phyloP scores from a whole-genome alignment of 2,888 invertebrate genomes.

The Habroteleia sp. region DNA sequence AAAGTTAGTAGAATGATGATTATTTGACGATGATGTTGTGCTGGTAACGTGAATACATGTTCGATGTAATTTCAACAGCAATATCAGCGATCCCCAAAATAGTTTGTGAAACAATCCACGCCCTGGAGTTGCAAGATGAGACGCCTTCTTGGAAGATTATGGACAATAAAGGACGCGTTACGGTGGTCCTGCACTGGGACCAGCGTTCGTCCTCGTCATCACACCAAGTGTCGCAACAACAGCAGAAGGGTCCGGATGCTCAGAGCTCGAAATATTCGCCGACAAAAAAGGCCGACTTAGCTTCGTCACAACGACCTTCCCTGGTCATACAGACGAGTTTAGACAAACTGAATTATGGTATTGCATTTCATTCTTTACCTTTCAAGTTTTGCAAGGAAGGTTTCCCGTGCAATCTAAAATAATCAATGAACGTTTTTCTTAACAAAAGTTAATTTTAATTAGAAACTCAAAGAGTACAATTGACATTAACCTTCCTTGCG shows the following conservation, averaged over 20 bases:
- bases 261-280: conserved; percentile 83
- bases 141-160: conserved; percentile 99
- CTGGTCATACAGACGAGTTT: conserved; percentile 89
- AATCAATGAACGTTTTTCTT: too few relatives aligned
- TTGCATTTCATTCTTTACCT: conserved; percentile 47
- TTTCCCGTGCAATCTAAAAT: neutral
- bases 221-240: conserved; percentile 82
- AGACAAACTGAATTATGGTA: conserved; percentile 83
- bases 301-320: conserved; percentile 84
- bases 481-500: conserved; percentile 14
- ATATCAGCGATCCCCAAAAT: conserved; percentile 97
- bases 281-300: conserved; percentile 82
- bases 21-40: conserved; percentile 41
- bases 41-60: conserved; percentile 51
- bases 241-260: conserved; percentile 81
- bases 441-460: too few relatives aligned
- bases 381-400: conserved; percentile 12
- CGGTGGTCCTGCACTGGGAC: conserved; percentile 98
- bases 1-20: conserved; percentile 39
- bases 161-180: conserved; percentile 98
- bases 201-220: conserved; percentile 87
- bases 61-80: conserved; percentile 83
- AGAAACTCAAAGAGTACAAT: neutral
- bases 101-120: conserved; percentile 98
- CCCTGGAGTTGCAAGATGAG: conserved; percentile 96